Percentiles rank a stretch among this genome's conserved stretches.
phyloP scores from a whole-genome alignment of 2,113 vertebrate species.

The Pitta sordida region DNA sequence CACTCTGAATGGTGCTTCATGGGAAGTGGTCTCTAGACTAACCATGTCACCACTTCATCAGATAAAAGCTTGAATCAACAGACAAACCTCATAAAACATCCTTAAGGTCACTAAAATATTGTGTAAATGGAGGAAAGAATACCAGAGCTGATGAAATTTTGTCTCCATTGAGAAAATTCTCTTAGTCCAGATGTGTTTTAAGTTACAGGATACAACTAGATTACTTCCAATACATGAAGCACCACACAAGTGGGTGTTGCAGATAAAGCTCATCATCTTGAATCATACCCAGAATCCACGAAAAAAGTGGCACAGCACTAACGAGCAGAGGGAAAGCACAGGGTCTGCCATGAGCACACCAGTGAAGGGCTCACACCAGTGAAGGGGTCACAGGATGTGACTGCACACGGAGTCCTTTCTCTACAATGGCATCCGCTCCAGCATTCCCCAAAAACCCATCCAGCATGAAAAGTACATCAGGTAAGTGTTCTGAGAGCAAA shows the following conservation, averaged over 20 bases:
- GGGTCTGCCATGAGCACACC: not conserved
- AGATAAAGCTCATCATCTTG: not conserved
- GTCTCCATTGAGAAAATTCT: not conserved
- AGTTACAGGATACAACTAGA: not conserved
- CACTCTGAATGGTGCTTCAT: not conserved
- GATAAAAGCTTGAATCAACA: not conserved
- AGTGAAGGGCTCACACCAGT: accelerated
- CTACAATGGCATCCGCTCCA: accelerated
- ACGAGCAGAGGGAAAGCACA: not conserved
- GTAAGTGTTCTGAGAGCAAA: not conserved
- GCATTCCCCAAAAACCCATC: not conserved
- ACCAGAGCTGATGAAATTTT: not conserved
- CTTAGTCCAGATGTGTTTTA: not conserved
- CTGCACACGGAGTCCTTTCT: not conserved
- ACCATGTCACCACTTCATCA: not conserved
- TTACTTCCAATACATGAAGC: not conserved
- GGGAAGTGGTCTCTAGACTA: not conserved
- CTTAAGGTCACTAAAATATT: not conserved
- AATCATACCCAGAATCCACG: not conserved
- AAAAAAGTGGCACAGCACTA: not conserved
- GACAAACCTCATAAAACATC: not conserved
- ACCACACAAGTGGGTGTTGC: not conserved
- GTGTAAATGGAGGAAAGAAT: not conserved
- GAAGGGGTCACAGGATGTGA: accelerated
- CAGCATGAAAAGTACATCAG: not conserved